Base-by-base conservation (phyloP, 2,888 invertebrate species). In the Drosophila subsilvestris region DNA sequence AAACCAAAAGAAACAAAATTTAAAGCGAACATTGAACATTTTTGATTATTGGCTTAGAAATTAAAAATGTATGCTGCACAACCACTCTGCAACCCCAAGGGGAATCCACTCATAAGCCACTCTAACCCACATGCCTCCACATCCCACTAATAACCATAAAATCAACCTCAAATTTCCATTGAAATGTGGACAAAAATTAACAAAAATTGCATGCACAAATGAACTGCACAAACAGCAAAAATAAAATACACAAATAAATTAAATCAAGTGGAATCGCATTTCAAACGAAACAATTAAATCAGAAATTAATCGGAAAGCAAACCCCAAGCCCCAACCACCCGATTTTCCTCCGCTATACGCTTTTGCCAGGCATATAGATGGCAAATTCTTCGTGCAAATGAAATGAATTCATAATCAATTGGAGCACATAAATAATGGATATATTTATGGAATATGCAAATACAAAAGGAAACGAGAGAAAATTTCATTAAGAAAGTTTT, bases 251-350 rank as follows among this genome's bases (percentile, higher is more conserved):
- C 43, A 20, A 54, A 63, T 49, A 54, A 66, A 66, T 66, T 43
- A 55, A 66, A 65, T 66, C 65, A 65, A 14, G 56, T 48, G 66
- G 65, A 63, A 66, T 63, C 65, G 25, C 49, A 65, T 65, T 49
- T 66, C 55, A 66, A 65, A 65, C 49, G 47, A 66, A 55, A 49
- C 32, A 65, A 65, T 65, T 66, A 66, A 66, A 44, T 56, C 44
- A 25, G 9, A 10, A 65, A 55, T 65, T 56, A 63, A 65, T 25
- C 32, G 65, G 7, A 37, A n/a, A 37, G 6, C 6, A 14, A 12
- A 9, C 20, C 8, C 5, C 3, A 22, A 42, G 3, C 29, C 20
- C n/a, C 12, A 9, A 9, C 9, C 29, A 2, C 32, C 29, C 3
- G 3, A 2, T 7, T 37, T 7, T 7, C 14, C 5, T 14, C 6